A percentile compares a stretch with the other conserved stretches of the same genome.
Evolutionary conservation across 2,113 vertebrate genomes (phyloP).

Genomic region (Pogonocichla stellata): DNA sequence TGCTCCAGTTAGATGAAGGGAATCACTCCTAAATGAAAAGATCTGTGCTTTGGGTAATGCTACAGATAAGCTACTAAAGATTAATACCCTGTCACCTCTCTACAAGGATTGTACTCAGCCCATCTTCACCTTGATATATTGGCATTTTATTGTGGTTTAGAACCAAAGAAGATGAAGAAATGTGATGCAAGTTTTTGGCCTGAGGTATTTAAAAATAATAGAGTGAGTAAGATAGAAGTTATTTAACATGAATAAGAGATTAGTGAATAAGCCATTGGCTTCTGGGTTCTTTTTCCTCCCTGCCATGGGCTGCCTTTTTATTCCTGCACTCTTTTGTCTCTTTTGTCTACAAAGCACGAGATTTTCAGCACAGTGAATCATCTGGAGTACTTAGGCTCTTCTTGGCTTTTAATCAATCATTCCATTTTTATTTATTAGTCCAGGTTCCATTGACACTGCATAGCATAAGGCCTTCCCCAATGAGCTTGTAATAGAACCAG

Average conservation of each 20-base stretch:
- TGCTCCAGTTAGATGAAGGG: background rate
- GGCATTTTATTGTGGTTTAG: background rate
- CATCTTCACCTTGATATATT: background rate
- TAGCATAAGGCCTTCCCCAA: background rate
- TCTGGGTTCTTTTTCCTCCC: background rate
- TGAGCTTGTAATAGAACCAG: background rate
- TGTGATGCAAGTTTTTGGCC: background rate
- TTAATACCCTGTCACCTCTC: background rate
- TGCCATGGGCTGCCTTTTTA: background rate
- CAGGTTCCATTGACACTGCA: background rate
- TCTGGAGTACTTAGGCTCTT: background rate
- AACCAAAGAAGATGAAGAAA: background rate
- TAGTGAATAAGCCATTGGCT: background rate
- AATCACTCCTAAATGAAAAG: background rate
- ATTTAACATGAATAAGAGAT: background rate
- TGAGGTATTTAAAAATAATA: background rate
- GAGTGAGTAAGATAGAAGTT: background rate
- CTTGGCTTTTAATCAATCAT: constrained; percentile 37
- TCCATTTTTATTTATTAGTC: constrained; percentile 30
- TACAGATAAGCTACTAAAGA: background rate
- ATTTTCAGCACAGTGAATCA: constrained; percentile 1
- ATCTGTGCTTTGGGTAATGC: background rate
- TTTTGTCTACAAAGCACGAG: background rate
- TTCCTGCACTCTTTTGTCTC: background rate
- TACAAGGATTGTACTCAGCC: background rate